Conservation (phyloP, 1,140 invertebrate genomes). For the Agrilus planipennis region DNA sequence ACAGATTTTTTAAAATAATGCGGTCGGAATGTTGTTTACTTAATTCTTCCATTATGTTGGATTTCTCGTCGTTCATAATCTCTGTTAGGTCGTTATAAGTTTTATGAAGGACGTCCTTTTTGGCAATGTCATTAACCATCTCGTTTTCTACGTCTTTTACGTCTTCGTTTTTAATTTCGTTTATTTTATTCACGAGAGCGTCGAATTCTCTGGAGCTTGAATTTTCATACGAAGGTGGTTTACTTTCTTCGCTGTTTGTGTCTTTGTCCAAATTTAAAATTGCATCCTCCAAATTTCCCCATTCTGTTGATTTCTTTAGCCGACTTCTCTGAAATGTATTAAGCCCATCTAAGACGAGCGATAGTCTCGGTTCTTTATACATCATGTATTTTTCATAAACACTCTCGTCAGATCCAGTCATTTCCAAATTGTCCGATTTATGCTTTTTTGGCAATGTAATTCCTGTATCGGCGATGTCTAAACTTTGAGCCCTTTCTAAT, state of each 20-base stretch:
- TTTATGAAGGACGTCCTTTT: no score
- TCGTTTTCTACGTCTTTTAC: no score
- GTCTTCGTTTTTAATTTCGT: conserved; percentile 28
- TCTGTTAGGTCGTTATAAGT: no score
- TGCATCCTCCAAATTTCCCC: conserved; percentile 64
- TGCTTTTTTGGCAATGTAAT: conserved; percentile 49
- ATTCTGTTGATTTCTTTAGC: conserved; percentile 60
- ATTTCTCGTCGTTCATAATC: no score
- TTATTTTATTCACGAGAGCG: conserved; percentile 29
- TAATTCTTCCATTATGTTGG: no score
- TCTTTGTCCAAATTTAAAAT: no score
- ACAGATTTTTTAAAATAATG: no score
- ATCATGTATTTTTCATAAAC: conserved; percentile 24
- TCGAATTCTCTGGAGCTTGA: no score
- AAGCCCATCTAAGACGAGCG: conserved; percentile 47
- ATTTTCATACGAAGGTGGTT: no score
- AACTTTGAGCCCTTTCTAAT: conserved; percentile 66
- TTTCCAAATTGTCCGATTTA: conserved; percentile 36
- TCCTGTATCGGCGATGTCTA: conserved; percentile 61
- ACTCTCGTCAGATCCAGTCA: conserved; percentile 24
- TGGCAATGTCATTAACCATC: no score
- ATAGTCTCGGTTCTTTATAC: conserved; percentile 48
- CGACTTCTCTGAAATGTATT: conserved; percentile 53
- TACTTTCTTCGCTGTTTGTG: no score
- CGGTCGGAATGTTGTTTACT: no score